Conservation (phyloP, 1,140 invertebrate species). For the Drosophila murphyi region DNA sequence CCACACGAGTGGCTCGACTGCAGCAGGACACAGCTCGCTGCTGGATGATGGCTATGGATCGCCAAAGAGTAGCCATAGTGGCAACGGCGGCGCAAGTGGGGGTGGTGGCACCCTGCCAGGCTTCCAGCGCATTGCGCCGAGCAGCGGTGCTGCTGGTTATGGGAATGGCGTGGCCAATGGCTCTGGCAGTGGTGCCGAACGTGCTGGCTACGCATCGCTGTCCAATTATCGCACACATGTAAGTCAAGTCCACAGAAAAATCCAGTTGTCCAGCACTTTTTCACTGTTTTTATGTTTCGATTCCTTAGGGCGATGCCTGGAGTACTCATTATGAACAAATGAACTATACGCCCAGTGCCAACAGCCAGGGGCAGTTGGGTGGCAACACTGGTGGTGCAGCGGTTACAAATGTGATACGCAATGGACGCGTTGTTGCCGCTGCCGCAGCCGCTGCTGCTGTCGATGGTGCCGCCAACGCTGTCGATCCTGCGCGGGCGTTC, state of each 20-base stretch:
- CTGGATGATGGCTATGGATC: slow-evolving; percentile 77
- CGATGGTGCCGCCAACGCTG: slow-evolving; percentile 35
- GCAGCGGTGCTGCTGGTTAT: slow-evolving; percentile 39
- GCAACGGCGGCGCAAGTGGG: slow-evolving; percentile 29
- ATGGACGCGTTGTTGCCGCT: slow-evolving; percentile 61
- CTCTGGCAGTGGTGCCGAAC: slow-evolving; percentile 56
- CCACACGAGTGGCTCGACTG: slow-evolving; percentile 39
- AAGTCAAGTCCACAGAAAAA: slow-evolving; percentile 41
- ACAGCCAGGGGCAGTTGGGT: slow-evolving; percentile 56
- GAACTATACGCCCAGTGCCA: slow-evolving; percentile 60
- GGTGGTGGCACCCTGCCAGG: slow-evolving; percentile 67
- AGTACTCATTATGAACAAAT: slow-evolving; percentile 69
- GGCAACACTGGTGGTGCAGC: slow-evolving; percentile 43
- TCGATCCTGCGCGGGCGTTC: slow-evolving; percentile 52
- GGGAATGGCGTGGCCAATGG: slow-evolving; percentile 67
- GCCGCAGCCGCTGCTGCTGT: slow-evolving; percentile 56
- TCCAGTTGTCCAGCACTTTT: slow-evolving; percentile 7
- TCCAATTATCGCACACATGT: slow-evolving; percentile 78
- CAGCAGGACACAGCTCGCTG: slow-evolving; percentile 52
- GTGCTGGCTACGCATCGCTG: slow-evolving; percentile 73
- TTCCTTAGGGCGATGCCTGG: slow-evolving; percentile 72
- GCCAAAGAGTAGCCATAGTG: slow-evolving; percentile 72
- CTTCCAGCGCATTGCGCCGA: slow-evolving; percentile 68
- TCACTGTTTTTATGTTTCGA: slow-evolving; percentile 5
- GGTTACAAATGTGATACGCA: slow-evolving; percentile 78